Evolutionary conservation across 1,140 invertebrate genomes (phyloP), one percentile per base, ranked within the genome.

Genomic region (Calliopsis andreniformis): DNA sequence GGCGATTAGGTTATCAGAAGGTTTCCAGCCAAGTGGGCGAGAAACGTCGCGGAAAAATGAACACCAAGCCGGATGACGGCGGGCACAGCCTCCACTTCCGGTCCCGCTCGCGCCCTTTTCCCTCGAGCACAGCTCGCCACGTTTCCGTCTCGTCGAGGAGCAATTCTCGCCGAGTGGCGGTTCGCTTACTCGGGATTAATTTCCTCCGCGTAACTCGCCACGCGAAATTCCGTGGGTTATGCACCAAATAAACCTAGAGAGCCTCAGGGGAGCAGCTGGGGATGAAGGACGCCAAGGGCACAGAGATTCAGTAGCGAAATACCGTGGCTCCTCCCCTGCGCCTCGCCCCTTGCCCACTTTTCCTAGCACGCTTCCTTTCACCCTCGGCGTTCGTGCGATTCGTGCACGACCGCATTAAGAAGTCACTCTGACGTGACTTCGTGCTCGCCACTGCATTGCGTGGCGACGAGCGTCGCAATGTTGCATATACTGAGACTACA

Each of bases 391-490:
- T 47, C 25, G 49, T 45, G 42, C 49, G 25, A 72, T 62, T 71
- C 56, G 56, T 71, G 58, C 69, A 62, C 58, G 23, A n/a, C 16
- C 58, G 58, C 58, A 75, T 75, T 76, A 39, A 71, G 39, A 30
- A 53, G 56, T 18, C 62, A 63, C 47, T 45, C 53, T 53, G 64
- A 67, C 68, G 73, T 78, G 72, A 76, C 78, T 51, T 42, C 30
- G 25, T 63, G 43, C 47, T 80, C 70, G 68, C 77, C 63, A 68
- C 83, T 77, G 83, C 84, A 86, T 85, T 83, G 83, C 83, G 80
- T 86, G 84, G 83, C 71, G 5, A 55, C 32, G 30, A 42, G 64
- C 67, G 82, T 84, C 67, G 71, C 64, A 86, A 69, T 51, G 75
- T 85, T 83, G 75, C 77, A 85, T 78, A 81, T 85, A 80, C 70